phyloP scores from a whole-genome alignment of 1,140 invertebrate genomes.

The Adoxophyes honmai region DNA sequence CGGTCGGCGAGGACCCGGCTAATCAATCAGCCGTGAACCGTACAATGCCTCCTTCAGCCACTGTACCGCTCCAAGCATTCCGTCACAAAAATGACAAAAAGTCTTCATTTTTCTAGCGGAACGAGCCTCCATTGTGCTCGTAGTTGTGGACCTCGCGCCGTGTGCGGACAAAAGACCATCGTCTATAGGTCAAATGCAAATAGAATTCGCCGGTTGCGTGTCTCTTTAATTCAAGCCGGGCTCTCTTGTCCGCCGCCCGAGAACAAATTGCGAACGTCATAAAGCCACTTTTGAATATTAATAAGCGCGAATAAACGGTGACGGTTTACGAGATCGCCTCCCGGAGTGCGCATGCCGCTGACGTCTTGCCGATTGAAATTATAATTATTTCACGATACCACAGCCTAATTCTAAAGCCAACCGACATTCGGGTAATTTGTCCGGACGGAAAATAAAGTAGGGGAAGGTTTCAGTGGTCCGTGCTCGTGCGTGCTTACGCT shows the following conservation, averaged over 20 bases:
- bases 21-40: conserved; percentile 7
- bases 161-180: conserved; percentile 41
- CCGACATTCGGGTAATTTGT: conserved; percentile 20
- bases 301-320: conserved; percentile 60
- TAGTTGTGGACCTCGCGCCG: conserved; percentile 21
- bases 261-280: conserved; percentile 67
- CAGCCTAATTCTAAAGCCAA: conserved; percentile 8
- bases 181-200: conserved; percentile 67
- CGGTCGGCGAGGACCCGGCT: no score
- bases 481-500: conserved; percentile 63
- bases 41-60: conserved; percentile 9
- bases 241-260: conserved; percentile 45
- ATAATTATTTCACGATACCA: conserved; percentile 9
- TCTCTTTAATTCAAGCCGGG: conserved; percentile 41
- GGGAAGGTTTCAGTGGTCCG: conserved; percentile 63
- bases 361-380: conserved; percentile 29
- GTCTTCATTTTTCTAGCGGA: conserved; percentile 17
- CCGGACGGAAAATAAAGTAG: conserved; percentile 34
- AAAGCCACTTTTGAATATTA: conserved; percentile 66
- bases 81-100: conserved; percentile 16
- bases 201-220: conserved; percentile 63
- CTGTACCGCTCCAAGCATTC: conserved; percentile 5
- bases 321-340: conserved; percentile 41
- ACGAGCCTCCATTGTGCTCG: conserved; percentile 25
- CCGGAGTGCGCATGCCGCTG: conserved; percentile 38